Evolutionary conservation across 1,140 invertebrate species (phyloP), one percentile per base, ranked within the genome.

Genomic region (Drosophila nigromelanica): DNA sequence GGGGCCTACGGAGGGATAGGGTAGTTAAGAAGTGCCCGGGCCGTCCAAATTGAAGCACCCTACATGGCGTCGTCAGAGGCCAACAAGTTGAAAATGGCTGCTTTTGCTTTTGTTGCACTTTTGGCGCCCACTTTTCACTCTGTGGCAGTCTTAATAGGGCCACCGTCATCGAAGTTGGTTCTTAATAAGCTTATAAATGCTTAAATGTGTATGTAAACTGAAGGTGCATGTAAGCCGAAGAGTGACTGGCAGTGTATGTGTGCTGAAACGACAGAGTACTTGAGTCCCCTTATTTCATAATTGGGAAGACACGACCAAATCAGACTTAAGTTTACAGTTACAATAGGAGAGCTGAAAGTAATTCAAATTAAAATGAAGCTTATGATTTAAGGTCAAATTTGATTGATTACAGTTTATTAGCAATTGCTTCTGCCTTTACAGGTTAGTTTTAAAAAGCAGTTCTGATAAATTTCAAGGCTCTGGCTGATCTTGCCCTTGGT

Each of bases 131-230:
- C 79, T 83, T 76, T 66, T 48, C 45, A 54, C 39, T 66, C 39
- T 33, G 12, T 48, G 40, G 45, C 69, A 45, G 15, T 73, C 64
- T 78, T 68, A 72, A 62, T 47, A 58, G 58, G 35, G 48, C 47
- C 61, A 51, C 21, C 60, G 33, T 70, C 59, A 76, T 78, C 70
- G 76, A 68, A 78, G 66, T 59, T 52, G 50, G 21, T 10, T 15
- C 59, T 73, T 83, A 83, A 83, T 83, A 78, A 76, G 72, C 82
- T 83, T 85, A 80, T 70, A 42, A 48, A 61, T 43, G 62, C 54
- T 66, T 66, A 68, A 60, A 67, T 60, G 47, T 83, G 54, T 62
- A 43, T 14, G 52, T 54, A 43, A 73, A 73, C 77, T 75, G 43
- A 40, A 35, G 14, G 14, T 72, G 37, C 8, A 14, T 18, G 47